These are phyloP conservation scores for Musca domestica DNA, from an alignment of 1,140 invertebrate species.

Conservation along the genomic window DNA sequence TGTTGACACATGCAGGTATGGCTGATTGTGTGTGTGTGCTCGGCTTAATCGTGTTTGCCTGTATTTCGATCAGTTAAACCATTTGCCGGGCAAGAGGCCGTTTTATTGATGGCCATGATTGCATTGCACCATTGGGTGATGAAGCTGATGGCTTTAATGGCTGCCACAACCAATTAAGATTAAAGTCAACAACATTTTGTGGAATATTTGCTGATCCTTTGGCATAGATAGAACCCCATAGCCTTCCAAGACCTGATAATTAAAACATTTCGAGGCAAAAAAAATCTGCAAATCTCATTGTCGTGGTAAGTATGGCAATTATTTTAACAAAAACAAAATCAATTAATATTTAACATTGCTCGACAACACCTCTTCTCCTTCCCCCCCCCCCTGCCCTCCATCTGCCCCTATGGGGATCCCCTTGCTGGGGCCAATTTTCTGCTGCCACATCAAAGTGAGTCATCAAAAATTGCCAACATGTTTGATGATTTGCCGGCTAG, in stretches of 20 bases:
- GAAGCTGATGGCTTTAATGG: conserved; percentile 1
- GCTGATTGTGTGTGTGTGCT: no score
- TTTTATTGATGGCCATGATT: not conserved
- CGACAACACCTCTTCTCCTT: conserved; percentile 2
- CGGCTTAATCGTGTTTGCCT: no score
- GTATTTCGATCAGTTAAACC: no score
- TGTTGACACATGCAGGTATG: not conserved
- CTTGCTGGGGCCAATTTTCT: not conserved
- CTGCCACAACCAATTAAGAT: conserved; percentile 11
- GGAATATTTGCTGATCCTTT: no score
- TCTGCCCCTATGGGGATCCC: no score
- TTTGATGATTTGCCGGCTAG: conserved; percentile 19
- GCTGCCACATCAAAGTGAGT: not conserved
- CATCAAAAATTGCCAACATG: conserved; percentile 14
- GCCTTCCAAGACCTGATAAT: no score
- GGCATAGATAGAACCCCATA: no score
- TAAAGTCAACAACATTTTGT: conserved; percentile 4
- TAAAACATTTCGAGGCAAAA: not conserved
- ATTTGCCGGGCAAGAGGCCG: not conserved
- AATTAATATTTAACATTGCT: conserved; percentile 7
- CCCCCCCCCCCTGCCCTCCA: no score
- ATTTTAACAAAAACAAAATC: conserved; percentile 1
- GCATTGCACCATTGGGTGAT: not conserved
- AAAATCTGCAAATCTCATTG: not conserved
- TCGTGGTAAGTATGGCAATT: not conserved